These are phyloP conservation scores for Copidosoma aretas DNA, from an alignment of 2,888 invertebrate species.

Conservation along the genomic window DNA sequence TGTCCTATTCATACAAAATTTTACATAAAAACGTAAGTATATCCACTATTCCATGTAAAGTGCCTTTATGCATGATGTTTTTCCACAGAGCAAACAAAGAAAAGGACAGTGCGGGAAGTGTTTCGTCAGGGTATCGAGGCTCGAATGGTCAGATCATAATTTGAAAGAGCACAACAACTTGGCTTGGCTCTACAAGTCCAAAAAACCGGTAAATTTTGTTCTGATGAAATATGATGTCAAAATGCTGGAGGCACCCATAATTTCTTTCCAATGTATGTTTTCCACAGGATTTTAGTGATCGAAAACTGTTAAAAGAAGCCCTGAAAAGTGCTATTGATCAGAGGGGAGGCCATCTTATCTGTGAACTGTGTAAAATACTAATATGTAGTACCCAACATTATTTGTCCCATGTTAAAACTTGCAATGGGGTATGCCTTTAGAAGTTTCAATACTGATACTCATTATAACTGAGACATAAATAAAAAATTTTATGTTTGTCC, in stretches of 20 bases:
- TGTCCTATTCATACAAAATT: too few relatives aligned
- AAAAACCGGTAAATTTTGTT: conserved; percentile 63
- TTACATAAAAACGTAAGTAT: too few relatives aligned
- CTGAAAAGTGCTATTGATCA: conserved; percentile 63
- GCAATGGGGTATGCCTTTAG: conserved; percentile 67
- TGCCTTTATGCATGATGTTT: too few relatives aligned
- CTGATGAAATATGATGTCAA: neutral
- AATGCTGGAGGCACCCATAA: too few relatives aligned
- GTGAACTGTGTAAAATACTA: conserved; percentile 65
- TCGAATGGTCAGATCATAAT: conserved; percentile 65
- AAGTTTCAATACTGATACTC: conserved; percentile 3
- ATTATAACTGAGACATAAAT: neutral
- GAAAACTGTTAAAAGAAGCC: conserved; percentile 62
- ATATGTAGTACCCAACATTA: conserved; percentile 66
- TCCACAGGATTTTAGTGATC: conserved; percentile 66
- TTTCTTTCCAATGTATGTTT: conserved; percentile 14
- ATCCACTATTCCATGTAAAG: too few relatives aligned
- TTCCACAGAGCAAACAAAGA: conserved; percentile 1
- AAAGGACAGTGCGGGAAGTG: conserved; percentile 64
- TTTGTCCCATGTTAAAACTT: conserved; percentile 68
- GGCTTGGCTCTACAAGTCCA: conserved; percentile 67
- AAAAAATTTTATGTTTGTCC: neutral
- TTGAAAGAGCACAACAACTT: conserved; percentile 66
- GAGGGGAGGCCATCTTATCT: conserved; percentile 62
- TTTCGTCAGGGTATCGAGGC: conserved; percentile 56